Percentiles rank a stretch among this genome's conserved stretches.
Conservation (phyloP, 2,797 vertebrate genomes). For the Pelobates cultripes region DNA sequence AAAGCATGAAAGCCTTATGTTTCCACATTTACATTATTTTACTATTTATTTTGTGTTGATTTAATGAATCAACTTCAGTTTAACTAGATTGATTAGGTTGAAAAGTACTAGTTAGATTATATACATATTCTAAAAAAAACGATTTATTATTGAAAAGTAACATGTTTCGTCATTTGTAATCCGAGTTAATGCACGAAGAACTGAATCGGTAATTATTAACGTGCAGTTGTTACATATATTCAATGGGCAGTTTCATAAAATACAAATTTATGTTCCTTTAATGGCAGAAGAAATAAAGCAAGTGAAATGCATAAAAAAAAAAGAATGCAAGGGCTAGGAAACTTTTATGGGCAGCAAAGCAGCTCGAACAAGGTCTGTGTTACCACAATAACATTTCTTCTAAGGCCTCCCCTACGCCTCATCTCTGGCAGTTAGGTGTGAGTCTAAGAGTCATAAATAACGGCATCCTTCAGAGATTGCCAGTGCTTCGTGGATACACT, state of each 20-base stretch:
- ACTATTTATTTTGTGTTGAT: no score
- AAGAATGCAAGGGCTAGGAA: constrained; percentile 29
- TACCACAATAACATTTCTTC: constrained; percentile 41
- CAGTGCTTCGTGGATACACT: constrained; percentile 29
- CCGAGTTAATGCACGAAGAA: no score
- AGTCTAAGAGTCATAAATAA: constrained; percentile 34
- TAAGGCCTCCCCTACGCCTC: constrained; percentile 24
- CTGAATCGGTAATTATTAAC: no score
- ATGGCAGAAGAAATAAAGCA: not conserved
- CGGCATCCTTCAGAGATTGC: constrained; percentile 33
- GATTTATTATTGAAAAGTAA: no score
- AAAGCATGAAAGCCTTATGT: no score
- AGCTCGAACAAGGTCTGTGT: constrained; percentile 38
- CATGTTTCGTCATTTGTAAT: no score
- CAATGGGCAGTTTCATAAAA: no score
- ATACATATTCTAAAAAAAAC: no score
- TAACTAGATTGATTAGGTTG: not conserved
- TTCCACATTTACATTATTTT: no score
- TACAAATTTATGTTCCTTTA: not conserved
- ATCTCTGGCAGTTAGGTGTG: constrained; percentile 42
- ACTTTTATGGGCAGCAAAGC: constrained; percentile 31
- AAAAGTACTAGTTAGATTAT: no score
- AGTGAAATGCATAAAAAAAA: constrained; percentile 24
- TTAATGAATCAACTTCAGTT: no score
- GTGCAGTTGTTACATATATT: no score